Percentiles rank a stretch among this genome's conserved stretches.
phyloP scores from a whole-genome alignment of 2,113 vertebrate genomes.

The Carlito syrichta region DNA sequence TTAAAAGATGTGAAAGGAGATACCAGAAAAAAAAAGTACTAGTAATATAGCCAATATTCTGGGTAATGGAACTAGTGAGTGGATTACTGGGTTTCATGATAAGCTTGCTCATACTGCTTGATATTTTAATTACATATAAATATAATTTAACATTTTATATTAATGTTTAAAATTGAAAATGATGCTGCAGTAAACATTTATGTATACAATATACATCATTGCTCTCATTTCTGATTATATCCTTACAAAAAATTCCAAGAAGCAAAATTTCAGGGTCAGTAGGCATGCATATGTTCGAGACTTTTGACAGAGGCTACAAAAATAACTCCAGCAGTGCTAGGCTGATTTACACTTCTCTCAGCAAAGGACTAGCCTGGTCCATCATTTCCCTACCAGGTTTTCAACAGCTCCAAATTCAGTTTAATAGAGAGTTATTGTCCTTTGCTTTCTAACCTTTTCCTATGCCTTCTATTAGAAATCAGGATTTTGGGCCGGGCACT shows the following conservation, averaged over 20 bases:
- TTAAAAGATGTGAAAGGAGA: neutral
- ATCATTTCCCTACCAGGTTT: neutral
- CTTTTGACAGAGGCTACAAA: neutral
- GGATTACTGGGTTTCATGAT: neutral
- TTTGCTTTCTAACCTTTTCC: neutral
- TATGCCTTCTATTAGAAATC: neutral
- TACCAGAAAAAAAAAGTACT: neutral
- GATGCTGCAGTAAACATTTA: neutral
- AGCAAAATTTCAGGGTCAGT: neutral
- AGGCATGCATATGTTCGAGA: neutral
- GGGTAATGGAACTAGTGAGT: neutral
- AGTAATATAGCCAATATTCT: neutral
- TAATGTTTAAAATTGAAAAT: neutral
- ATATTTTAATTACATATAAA: neutral
- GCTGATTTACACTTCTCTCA: neutral
- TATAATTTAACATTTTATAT: neutral
- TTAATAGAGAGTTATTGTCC: neutral
- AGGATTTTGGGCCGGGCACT: neutral
- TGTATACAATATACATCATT: neutral
- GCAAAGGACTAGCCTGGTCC: neutral
- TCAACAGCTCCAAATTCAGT: neutral
- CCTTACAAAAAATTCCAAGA: neutral
- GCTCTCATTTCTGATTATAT: neutral
- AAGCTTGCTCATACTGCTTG: neutral
- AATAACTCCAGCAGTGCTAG: neutral